Evolutionary conservation across 2,888 invertebrate genomes (phyloP), one percentile per base, ranked within the genome.

Genomic region (Petrolisthes manimaculis): DNA sequence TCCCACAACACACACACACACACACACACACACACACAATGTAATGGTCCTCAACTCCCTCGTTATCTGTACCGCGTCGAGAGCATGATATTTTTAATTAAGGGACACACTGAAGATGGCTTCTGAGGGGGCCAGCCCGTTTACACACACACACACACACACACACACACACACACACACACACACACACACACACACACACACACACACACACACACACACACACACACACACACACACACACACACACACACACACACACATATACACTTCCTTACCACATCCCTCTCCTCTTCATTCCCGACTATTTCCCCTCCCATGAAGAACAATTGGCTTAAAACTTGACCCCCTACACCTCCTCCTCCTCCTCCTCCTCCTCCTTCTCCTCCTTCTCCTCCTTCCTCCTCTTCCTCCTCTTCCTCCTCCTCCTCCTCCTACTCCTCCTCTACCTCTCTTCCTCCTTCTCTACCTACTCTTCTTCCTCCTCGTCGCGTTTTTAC

Each of bases 401-500:
- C 54, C 54, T 78, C 18, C 24, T 5, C 51, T n/a, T n/a, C n/a
- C n/a, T 78, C 53, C 3, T 54, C 21, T 53, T 18, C n/a, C n/a
- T n/a, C 75, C 53, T 77, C 9, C n/a, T 9, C 14, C 18, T 77
- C 5, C 78, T 53, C 54, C 54, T n/a, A n/a, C 3, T 2, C 51
- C 37, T 51, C 51, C 81, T 61, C 5, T 51, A 18, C 81, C 37
- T 67, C 81, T 37, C 18, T 77, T 1, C 54, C 61, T 37, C 37
- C 37, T 61, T 61, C 81, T n/a, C n/a, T n/a, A n/a, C n/a, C n/a
- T n/a, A n/a, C n/a, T n/a, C n/a, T n/a, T n/a, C n/a, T n/a, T n/a
- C 67, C 61, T 86, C 86, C 51, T 79, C 78, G 24, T 67, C 56
- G 86, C 74, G 82, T 82, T 86, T 84, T 86, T 86, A 86, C 71